Evolutionary conservation across 2,113 vertebrate species (phyloP), one percentile per base, ranked within the genome.

Genomic region (Manacus vitellinus): DNA sequence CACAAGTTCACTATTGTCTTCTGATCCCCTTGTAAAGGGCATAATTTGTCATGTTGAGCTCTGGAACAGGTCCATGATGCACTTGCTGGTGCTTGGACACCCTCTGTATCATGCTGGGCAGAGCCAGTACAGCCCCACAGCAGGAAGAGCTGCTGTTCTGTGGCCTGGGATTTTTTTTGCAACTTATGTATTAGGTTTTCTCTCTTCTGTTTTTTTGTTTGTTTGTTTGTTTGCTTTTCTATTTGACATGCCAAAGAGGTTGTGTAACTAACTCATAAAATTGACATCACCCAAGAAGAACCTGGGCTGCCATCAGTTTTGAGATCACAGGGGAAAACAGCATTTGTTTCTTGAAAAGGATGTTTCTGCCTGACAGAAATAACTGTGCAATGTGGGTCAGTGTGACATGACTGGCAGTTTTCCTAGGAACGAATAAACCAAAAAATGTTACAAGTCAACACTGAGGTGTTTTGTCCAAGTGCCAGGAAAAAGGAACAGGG

Each of bases 21-120:
- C 54, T 94, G 66, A 5, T 14, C 41, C 73, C 66, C 56, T 92
- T 0, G 0, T 78, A 91, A 81, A 39, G 79, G 67, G 41, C n/a
- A 49, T 54, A 41, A 96, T 94, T 95, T 93, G 35, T 96, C 88
- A 87, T 75, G 91, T 2, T 46, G 72, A 66, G 88, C 71, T 72
- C 79, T 95, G 94, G 95, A 94, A 46, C 1, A 1, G 41, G 66
- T 94, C 94, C 73, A 54, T 3, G 20, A 9, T 86, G 85, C 61
- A 56, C 85, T 90, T 93, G 88, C 35, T 92, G 70, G 12, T 78
- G 75, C 52, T 67, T 90, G 79, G 65, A 68, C 56, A 65, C 25
- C 56, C 54, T 68, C 52, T 75, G 59, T 12, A 37, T 35, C 51
- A 19, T 44, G 28, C 21, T 33, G 27, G 67, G 62, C 76, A 89